phyloP scores from a whole-genome alignment of 2,113 vertebrate species.

The Mastomys coucha region DNA sequence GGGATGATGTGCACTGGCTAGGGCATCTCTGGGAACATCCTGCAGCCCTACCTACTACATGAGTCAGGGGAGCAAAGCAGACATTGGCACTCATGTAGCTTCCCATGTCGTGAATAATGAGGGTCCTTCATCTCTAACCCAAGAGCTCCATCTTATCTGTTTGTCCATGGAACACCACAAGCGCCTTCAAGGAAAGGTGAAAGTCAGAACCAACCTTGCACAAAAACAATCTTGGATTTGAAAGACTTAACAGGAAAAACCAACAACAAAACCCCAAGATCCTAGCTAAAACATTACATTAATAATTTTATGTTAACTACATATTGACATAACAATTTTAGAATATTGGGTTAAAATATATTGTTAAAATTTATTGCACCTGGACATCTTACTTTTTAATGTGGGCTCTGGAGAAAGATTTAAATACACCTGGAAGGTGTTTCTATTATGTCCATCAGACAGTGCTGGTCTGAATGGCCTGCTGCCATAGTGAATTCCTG shows the following conservation, averaged over 20 bases:
- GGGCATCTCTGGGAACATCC: neutral
- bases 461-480: neutral
- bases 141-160: neutral
- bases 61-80: neutral
- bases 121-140: neutral
- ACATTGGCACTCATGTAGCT: neutral
- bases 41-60: neutral
- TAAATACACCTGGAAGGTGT: neutral
- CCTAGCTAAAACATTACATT: neutral
- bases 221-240: neutral
- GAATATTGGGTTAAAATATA: neutral
- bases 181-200: neutral
- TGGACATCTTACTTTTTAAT: neutral
- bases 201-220: neutral
- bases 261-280: neutral
- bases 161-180: neutral
- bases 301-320: neutral
- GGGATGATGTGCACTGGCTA: rapidly evolving
- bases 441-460: neutral
- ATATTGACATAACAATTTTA: neutral
- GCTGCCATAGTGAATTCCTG: neutral
- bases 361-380: neutral
- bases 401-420: neutral
- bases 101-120: neutral
- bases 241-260: neutral